Conservation (phyloP, 1,140 invertebrate genomes). For the Nasonia giraulti region DNA sequence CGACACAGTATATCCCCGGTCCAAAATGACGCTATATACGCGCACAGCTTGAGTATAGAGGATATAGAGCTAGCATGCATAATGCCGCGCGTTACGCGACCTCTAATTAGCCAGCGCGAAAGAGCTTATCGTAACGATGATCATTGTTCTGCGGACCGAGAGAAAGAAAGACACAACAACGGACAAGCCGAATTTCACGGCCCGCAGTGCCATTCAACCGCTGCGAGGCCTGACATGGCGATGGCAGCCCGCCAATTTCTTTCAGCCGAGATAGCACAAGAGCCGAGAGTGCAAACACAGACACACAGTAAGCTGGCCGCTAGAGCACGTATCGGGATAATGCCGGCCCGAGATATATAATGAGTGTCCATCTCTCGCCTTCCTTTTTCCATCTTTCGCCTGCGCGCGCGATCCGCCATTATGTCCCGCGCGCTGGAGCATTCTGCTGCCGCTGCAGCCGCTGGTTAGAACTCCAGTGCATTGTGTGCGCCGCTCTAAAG, state of each 20-base stretch:
- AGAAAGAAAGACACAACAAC: background rate
- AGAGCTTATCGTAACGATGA: background rate
- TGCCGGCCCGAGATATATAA: background rate
- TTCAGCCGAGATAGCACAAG: background rate
- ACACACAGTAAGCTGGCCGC: background rate
- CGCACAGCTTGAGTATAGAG: too few species aligned
- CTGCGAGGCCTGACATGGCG: background rate
- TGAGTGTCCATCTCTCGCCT: slow-evolving; percentile 7
- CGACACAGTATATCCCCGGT: background rate
- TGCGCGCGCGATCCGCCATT: background rate
- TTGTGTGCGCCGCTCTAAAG: too few species aligned
- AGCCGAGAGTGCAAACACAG: background rate
- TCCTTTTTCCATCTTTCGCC: background rate
- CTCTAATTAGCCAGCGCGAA: background rate
- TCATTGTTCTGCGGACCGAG: background rate
- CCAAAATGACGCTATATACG: background rate
- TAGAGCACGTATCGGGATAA: background rate
- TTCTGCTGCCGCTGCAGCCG: background rate
- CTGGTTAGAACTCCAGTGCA: background rate
- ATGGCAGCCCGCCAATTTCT: slow-evolving; percentile 6
- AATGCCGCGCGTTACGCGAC: background rate
- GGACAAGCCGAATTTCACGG: background rate
- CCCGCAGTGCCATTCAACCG: too few species aligned
- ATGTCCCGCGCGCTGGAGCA: background rate
- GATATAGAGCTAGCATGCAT: background rate